Conservation (phyloP, 92 coral and sea anemone species). For the Anthopleura xanthogrammica region DNA sequence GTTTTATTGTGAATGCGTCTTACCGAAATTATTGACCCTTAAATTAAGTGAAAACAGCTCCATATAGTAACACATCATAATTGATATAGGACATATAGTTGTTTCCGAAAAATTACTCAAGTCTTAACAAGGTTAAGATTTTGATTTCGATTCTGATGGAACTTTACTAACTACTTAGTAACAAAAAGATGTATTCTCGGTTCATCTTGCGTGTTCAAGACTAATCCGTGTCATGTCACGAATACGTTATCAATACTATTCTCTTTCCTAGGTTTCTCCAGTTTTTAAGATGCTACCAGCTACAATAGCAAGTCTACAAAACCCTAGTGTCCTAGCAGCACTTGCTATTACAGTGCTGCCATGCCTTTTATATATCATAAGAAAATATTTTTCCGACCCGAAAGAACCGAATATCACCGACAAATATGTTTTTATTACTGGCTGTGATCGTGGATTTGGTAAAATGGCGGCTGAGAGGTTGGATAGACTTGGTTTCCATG, state of each 20-base stretch:
- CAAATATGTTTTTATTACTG: constrained; percentile 74
- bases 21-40: too few relatives aligned
- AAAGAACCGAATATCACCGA: constrained; percentile 20
- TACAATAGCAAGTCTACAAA: not conserved
- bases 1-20: too few relatives aligned
- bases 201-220: too few relatives aligned
- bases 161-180: too few relatives aligned
- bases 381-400: not conserved
- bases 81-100: too few relatives aligned
- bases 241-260: not conserved
- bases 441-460: constrained; percentile 93
- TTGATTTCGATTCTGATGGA: too few relatives aligned
- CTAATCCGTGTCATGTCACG: too few relatives aligned
- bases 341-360: not conserved
- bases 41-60: too few relatives aligned
- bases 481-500: constrained; percentile 78
- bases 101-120: too few relatives aligned
- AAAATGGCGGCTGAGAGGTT: constrained; percentile 68
- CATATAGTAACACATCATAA: too few relatives aligned
- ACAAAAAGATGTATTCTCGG: too few relatives aligned
- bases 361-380: not conserved
- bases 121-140: too few relatives aligned
- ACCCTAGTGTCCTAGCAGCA: not conserved
- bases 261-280: not conserved
- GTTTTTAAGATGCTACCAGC: not conserved